Conservation (phyloP, 2,888 invertebrate genomes). For the Carpatolechia fugitivella region DNA sequence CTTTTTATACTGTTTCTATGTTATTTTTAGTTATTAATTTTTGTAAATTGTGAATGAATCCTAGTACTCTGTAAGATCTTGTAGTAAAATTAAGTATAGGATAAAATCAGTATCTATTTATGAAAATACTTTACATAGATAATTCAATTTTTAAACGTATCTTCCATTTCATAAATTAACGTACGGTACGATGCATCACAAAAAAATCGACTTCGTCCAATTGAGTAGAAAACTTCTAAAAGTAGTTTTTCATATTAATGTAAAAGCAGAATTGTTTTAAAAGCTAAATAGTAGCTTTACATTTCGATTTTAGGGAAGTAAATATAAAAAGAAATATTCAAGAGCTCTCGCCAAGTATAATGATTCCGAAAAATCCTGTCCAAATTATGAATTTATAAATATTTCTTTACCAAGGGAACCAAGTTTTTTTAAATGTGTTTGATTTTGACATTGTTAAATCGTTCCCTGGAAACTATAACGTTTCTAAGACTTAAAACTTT, state of each 20-base stretch:
- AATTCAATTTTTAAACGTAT: constrained; percentile 20
- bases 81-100: constrained; percentile 40
- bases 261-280: constrained; percentile 49
- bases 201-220: constrained; percentile 39
- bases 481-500: neutral
- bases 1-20: constrained; percentile 16
- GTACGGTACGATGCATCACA: constrained; percentile 49
- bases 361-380: too few species aligned
- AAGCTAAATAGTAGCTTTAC: neutral
- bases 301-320: too few species aligned
- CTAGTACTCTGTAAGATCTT: constrained; percentile 65
- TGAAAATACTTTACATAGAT: constrained; percentile 30
- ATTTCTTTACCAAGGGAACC: too few species aligned
- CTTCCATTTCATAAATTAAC: constrained; percentile 40
- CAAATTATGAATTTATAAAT: too few species aligned
- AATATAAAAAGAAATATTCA: too few species aligned
- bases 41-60: constrained; percentile 68
- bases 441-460: neutral
- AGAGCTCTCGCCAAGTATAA: too few species aligned
- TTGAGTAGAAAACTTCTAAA: constrained; percentile 35
- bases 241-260: constrained; percentile 34
- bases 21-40: constrained; percentile 30
- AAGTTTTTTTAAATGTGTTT: too few species aligned
- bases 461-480: too few species aligned
- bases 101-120: constrained; percentile 39